phyloP scores from a whole-genome alignment of 2,113 vertebrate genomes.

The Boulengeromyrus knoepffleri region DNA sequence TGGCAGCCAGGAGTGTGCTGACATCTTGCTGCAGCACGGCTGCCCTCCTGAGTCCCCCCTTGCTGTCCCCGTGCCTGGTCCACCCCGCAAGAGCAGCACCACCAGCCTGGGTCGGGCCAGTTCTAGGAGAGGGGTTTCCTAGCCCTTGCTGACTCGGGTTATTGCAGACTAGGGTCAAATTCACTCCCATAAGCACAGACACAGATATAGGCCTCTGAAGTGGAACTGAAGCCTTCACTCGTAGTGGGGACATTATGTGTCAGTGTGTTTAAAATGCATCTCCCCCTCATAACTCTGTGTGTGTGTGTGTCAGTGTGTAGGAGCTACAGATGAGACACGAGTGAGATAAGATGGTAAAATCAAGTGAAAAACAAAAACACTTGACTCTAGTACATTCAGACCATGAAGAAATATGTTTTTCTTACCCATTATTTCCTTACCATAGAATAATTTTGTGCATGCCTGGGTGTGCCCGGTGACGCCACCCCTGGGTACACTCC shows the following conservation, averaged over 20 bases:
- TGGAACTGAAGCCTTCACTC: background rate
- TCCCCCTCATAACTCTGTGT: background rate
- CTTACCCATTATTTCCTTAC: background rate
- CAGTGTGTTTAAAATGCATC: background rate
- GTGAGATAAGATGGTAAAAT: background rate
- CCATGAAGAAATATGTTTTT: background rate
- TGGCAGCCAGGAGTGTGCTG: conserved; percentile 77
- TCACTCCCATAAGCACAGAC: background rate
- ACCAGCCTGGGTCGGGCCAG: conserved; percentile 76
- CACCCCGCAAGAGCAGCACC: conserved; percentile 78
- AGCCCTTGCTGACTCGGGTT: conserved; percentile 25
- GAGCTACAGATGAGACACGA: background rate
- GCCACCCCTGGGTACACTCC: background rate
- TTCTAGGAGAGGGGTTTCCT: conserved; percentile 62
- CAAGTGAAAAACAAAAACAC: background rate
- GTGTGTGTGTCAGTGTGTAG: background rate
- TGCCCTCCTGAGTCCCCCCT: conserved; percentile 71
- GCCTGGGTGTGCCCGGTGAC: background rate
- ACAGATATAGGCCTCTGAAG: background rate
- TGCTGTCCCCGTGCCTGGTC: conserved; percentile 64
- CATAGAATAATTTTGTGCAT: background rate
- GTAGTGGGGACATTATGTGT: background rate
- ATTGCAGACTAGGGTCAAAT: background rate
- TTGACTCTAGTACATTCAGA: background rate
- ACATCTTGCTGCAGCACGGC: conserved; percentile 83